phyloP scores from a whole-genome alignment of 2,888 invertebrate species.

The Lydus trimaculatus region DNA sequence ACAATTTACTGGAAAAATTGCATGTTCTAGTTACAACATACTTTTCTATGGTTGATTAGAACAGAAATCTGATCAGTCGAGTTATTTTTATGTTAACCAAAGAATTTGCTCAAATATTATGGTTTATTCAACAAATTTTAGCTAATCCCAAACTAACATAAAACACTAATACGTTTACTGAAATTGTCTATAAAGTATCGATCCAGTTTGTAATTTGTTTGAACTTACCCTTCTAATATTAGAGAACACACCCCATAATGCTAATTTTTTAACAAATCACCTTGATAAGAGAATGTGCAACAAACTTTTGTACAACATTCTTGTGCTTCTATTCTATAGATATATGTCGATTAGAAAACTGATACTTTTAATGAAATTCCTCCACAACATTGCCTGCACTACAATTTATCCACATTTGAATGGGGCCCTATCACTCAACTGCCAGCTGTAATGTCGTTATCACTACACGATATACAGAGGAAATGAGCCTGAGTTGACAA shows the following conservation, averaged over 20 bases:
- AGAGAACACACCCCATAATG: background rate
- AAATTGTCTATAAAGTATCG: background rate
- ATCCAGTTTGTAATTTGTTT: background rate
- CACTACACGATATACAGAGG: slow-evolving; percentile 32
- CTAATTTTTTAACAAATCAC: background rate
- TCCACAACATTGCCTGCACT: slow-evolving; percentile 19
- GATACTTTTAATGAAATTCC: slow-evolving; percentile 5
- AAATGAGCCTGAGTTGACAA: slow-evolving; percentile 32
- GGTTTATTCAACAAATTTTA: background rate
- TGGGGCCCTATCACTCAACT: slow-evolving; percentile 31
- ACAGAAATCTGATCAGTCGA: background rate
- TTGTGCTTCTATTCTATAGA: background rate
- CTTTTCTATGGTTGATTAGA: too few species aligned
- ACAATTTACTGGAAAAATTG: background rate
- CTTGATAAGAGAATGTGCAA: background rate
- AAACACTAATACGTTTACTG: background rate
- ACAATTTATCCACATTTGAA: slow-evolving; percentile 31
- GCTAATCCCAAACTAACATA: background rate
- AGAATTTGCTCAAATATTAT: background rate
- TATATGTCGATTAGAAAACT: background rate
- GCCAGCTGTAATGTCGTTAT: slow-evolving; percentile 30
- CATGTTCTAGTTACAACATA: background rate
- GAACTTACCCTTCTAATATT: background rate
- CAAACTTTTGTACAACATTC: background rate
- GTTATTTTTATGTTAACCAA: background rate